Base-by-base conservation (phyloP, 2,888 invertebrate species). In the Helicoverpa assulta region DNA sequence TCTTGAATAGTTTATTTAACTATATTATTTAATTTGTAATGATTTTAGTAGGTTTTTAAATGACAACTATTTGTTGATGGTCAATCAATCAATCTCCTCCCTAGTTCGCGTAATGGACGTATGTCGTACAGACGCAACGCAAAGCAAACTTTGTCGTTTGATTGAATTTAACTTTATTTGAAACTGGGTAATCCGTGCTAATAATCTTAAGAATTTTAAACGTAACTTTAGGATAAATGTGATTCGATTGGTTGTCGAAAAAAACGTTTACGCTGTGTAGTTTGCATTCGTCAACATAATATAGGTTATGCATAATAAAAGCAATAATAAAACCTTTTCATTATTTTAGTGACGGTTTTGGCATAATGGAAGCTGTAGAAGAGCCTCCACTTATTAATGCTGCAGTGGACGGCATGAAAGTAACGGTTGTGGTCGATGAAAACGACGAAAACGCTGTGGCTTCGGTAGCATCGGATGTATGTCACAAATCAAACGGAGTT, bases 401-500 rank as follows among this genome's bases (percentile, higher is more conserved):
- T 67, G 55, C 84, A 40, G 69, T 80, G 67, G 92, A 92, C 63
- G 81, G 77, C 69, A 80, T 85, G 50, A 93, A 94, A 86, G 75
- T 81, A 54, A 89, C 78, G 76, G 75, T 80, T 71, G 67, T 76
- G 37, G 82, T 78, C 70, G 86, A 86, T 70, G 88, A 88, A 81
- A 83, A 70, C 21, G 76, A 78, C 14, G 73, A 74, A 65, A 83
- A 74, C 57, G 74, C 73, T 57, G 83, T 81, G 57, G 80, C 84
- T 76, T 81, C 85, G 68, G 78, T 74, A 73, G 89, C 88, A 77
- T 83, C 84, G 71, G 88, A 92, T 85, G 88, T 88, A 70, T 91
- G 92, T 89, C 92, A 88, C 76, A 91, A 91, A 90, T 86, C 94
- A 70, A 95, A 95, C 85, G 95, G 95, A 82, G 89, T 93, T 76